Base-by-base conservation (phyloP, 2,888 invertebrate genomes). In the Lycophotia porphyrea region DNA sequence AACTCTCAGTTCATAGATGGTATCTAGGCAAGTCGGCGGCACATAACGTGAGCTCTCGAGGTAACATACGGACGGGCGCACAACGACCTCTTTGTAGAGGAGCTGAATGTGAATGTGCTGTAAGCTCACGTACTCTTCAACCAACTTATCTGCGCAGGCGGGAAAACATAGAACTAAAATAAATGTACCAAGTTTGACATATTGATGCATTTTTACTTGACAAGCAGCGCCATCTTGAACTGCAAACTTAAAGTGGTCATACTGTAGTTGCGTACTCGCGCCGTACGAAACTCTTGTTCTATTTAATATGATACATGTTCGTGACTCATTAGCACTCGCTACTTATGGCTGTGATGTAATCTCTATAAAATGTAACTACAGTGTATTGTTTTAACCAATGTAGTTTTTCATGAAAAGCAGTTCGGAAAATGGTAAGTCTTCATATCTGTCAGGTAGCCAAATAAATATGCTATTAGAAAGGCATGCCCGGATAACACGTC, bases 11-110 rank as follows among this genome's bases (percentile, higher is more conserved):
- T 71, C 31, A 63, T 31, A 82, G 70, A 85, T 75, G 55, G 64
- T 72, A 74, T 78, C 78, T 60, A 71, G 73, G 58, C 72, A 64
- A 78, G 67, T 76, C 49, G 65, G 60, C 77, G 71, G 71, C 66
- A 73, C 36, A 63, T 65, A 67, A 55, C 49, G 66, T 78, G n/a
- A 71, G 66, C 74, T 69, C 63, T 78, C 65, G 74, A 73, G 52
- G 68, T 80, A 79, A 71, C 82, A 82, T 70, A 74, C 13, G 74
- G 78, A 70, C 71, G 71, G 47, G 74, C 42, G 68, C 60, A 85
- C 82, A 82, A 82, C 74, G 78, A 67, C 67, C 69, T 74, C 78
- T 77, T 83, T 81, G 82, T 83, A 24, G 36, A 68, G 65, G 24
- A 63, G 70, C 61, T 81, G 82, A 71, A 76, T 84, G 71, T 72